Percentiles rank a stretch among this genome's conserved stretches.
phyloP scores from a whole-genome alignment of 2,113 vertebrate genomes.

The Pseudonaja textilis region DNA sequence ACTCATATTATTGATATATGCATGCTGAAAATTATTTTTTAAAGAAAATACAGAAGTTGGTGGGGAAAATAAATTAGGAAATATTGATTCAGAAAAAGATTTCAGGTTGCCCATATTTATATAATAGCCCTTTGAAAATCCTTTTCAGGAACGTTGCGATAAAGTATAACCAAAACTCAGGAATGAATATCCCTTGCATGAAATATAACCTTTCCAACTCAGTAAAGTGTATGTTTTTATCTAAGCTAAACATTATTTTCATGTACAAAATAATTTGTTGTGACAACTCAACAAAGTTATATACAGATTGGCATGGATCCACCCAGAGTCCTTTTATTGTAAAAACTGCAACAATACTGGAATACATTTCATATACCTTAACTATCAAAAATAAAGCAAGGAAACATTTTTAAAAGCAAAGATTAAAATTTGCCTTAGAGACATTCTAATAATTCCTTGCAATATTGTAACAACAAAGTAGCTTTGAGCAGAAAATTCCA shows the following conservation, averaged over 20 bases:
- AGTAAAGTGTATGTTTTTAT: not conserved
- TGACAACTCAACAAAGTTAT: not conserved
- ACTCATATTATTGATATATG: not conserved
- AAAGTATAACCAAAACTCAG: not conserved
- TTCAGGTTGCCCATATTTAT: not conserved
- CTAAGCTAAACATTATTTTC: not conserved
- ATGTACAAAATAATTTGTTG: not conserved
- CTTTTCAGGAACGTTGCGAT: not conserved
- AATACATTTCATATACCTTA: not conserved
- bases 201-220: not conserved
- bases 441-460: conserved; percentile 8
- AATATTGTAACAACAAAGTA: not conserved
- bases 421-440: not conserved
- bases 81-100: not conserved
- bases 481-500: not conserved
- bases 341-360: not conserved
- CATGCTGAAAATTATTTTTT: not conserved
- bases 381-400: not conserved
- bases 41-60: not conserved
- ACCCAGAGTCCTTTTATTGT: not conserved
- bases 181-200: not conserved
- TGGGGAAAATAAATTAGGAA: not conserved
- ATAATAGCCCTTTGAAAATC: not conserved
- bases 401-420: not conserved
- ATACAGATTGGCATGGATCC: not conserved